Evolutionary conservation across 2,888 invertebrate genomes (phyloP).

Genomic region (Rotaria magnacalcarata): DNA sequence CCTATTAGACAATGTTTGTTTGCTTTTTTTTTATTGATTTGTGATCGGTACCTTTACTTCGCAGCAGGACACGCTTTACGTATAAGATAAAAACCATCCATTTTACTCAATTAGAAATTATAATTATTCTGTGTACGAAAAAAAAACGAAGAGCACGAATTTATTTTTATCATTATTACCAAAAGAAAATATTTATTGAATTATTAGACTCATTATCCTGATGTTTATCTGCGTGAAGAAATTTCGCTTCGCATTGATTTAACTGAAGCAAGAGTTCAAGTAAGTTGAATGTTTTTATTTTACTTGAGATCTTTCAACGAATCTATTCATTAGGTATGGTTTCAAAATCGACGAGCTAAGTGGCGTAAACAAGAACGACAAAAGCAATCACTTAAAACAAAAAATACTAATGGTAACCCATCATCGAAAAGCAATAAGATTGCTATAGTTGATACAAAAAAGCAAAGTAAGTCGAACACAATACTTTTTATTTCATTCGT

Average conservation of each 20-base stretch:
- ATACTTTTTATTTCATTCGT: too few relatives aligned
- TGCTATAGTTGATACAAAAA: not conserved
- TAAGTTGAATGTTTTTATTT: not conserved
- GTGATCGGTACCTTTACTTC: too few relatives aligned
- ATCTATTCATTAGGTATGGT: not conserved
- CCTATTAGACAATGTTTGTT: too few relatives aligned
- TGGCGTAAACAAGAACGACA: slow-evolving; percentile 32
- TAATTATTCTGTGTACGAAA: too few relatives aligned
- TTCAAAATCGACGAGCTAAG: slow-evolving; percentile 28
- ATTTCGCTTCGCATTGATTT: slow-evolving; percentile 42
- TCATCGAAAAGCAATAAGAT: slow-evolving; percentile 18
- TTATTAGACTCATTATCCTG: slow-evolving; percentile 44
- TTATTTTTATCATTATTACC: too few relatives aligned
- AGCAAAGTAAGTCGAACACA: not conserved
- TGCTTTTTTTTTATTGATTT: too few relatives aligned
- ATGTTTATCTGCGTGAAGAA: slow-evolving; percentile 45
- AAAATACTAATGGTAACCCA: not conserved
- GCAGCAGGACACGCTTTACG: too few relatives aligned
- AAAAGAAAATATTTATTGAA: not conserved
- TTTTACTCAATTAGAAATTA: too few relatives aligned
- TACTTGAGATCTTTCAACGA: not conserved
- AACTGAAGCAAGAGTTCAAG: slow-evolving; percentile 45
- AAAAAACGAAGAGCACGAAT: too few relatives aligned
- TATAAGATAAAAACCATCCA: too few relatives aligned
- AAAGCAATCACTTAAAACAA: slow-evolving; percentile 10